A percentile compares a stretch with the other conserved stretches of the same genome.
Conservation (phyloP, 2,888 invertebrate genomes). For the Lochmaea crataegi region DNA sequence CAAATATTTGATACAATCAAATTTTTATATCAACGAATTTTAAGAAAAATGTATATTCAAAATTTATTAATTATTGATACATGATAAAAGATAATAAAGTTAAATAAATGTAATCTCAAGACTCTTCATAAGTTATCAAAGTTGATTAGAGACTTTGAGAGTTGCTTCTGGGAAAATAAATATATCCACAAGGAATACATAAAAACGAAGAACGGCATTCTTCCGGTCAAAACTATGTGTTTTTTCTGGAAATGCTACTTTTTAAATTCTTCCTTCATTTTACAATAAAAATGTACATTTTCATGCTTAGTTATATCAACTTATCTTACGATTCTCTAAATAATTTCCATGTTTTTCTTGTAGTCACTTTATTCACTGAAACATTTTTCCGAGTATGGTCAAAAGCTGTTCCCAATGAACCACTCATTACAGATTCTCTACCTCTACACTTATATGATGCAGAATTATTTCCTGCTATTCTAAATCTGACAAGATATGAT, state of each 20-base stretch:
- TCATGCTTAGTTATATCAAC: too few relatives aligned
- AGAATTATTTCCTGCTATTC: slow-evolving; percentile 16
- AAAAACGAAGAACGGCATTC: too few relatives aligned
- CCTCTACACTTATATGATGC: background rate
- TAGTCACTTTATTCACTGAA: background rate
- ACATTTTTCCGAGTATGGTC: background rate
- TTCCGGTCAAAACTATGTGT: too few relatives aligned
- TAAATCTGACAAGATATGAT: too few relatives aligned
- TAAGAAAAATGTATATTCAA: background rate
- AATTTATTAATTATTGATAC: background rate
- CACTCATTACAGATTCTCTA: background rate
- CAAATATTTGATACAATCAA: background rate
- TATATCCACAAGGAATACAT: too few relatives aligned
- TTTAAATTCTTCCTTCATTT: too few relatives aligned
- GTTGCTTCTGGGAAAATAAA: too few relatives aligned
- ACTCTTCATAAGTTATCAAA: background rate
- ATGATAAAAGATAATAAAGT: background rate
- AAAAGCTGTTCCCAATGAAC: background rate
- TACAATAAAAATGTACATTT: too few relatives aligned
- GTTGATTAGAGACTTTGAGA: background rate
- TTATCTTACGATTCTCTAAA: background rate
- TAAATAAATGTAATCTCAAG: background rate
- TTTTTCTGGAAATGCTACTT: too few relatives aligned
- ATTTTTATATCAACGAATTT: background rate
- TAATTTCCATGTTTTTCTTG: background rate